These are phyloP conservation scores for Agraylea sexmaculata DNA, from an alignment of 1,140 invertebrate genomes.

Conservation along the genomic window DNA sequence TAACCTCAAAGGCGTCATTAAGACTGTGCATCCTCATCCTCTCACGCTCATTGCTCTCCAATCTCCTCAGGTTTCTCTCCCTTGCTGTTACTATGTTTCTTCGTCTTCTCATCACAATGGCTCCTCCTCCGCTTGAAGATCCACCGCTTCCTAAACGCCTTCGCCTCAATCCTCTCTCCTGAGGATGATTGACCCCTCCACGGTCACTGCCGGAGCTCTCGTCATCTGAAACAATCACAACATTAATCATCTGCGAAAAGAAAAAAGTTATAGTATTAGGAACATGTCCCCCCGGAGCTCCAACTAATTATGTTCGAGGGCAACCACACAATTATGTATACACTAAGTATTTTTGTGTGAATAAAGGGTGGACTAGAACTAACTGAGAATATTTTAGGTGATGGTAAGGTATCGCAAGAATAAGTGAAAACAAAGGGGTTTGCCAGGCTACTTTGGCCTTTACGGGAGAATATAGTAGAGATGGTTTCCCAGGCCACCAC, in stretches of 20 bases:
- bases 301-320: too few relatives aligned
- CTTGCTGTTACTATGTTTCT: constrained; percentile 53
- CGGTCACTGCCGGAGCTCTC: constrained; percentile 21
- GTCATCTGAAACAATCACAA: constrained; percentile 14
- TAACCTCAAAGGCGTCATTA: constrained; percentile 83
- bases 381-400: constrained; percentile 3
- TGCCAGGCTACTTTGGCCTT: too few relatives aligned
- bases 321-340: neutral
- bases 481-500: too few relatives aligned
- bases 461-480: too few relatives aligned
- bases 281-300: too few relatives aligned
- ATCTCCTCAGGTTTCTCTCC: constrained; percentile 69
- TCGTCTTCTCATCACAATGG: constrained; percentile 34
- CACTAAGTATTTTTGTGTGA: neutral
- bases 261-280: neutral
- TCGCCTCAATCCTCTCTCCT: constrained; percentile 23
- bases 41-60: constrained; percentile 87
- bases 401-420: neutral
- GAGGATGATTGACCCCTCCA: constrained; percentile 24
- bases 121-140: constrained; percentile 11
- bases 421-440: too few relatives aligned
- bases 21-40: constrained; percentile 86
- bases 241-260: neutral
- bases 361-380: constrained; percentile 2
- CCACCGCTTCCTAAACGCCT: constrained; percentile 23